Evolutionary conservation across 2,888 invertebrate species (phyloP), one percentile per base, ranked within the genome.

Genomic region (Thymelicus lineola): DNA sequence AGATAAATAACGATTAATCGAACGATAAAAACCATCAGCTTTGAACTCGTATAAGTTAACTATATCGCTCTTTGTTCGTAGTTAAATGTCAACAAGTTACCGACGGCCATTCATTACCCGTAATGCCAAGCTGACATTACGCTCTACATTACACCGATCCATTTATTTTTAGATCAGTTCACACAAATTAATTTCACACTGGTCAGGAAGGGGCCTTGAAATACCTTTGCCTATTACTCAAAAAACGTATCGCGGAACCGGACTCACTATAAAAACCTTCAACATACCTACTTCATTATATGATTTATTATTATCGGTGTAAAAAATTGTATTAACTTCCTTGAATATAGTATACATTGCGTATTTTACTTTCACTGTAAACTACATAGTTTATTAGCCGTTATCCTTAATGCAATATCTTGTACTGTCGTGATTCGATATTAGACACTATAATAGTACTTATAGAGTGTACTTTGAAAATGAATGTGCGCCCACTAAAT

Each of bases 211-310:
- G 45, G 73, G 73, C 82, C 80, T 82, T 80, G 81, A 75, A 77
- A 76, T 75, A 77, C 73, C 66, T 61, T 53, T 61, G 73, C 42
- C 71, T 72, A 59, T 71, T 36, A 48, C 53, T 66, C 73, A 76
- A 80, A 79, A 80, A 77, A 74, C 71, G 66, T 72, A 74, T 75
- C 75, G 72, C 79, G 77, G 79, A 80, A 76, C 77, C 78, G 64
- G 74, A 78, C 63, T 73, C 75, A 74, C 2, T 28, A 64, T 72
- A 75, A 76, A 79, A 79, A 78, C 76, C 75, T 46, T 57, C 57
- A 20, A 15, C 28, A 38, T 55, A 45, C 45, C 53, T 50, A 68
- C 35, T 38, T 57, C 17, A 58, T 58, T 68, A 38, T 38, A 45
- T 28, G 20, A 14, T 38, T 61, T 61, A 46, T 46, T 17, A 60